Conservation (phyloP, 2,888 invertebrate species). For the Heteromyza rotundicornis region DNA sequence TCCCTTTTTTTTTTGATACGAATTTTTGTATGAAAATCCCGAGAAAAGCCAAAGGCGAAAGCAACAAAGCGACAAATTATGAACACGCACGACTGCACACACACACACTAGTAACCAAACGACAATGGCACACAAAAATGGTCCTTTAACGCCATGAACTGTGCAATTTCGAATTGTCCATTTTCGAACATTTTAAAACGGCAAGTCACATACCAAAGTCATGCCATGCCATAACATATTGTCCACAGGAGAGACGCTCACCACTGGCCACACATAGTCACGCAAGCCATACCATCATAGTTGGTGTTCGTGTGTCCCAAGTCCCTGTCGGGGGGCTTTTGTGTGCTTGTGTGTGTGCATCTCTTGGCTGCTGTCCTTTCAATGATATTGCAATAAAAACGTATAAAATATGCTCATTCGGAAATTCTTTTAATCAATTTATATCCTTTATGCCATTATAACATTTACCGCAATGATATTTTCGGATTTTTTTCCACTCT, state of each 20-base stretch:
- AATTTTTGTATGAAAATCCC: slow-evolving; percentile 11
- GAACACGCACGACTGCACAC: slow-evolving; percentile 22
- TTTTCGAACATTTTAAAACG: slow-evolving; percentile 1
- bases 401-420: slow-evolving; percentile 27
- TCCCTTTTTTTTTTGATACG: background rate
- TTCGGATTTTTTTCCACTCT: no score
- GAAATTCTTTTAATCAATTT: slow-evolving; percentile 30
- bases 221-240: slow-evolving; percentile 9
- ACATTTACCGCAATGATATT: no score
- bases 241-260: background rate
- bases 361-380: no score
- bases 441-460: slow-evolving; percentile 14
- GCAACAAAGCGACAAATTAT: slow-evolving; percentile 30
- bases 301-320: background rate
- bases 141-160: background rate
- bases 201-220: background rate
- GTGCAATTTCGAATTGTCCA: background rate
- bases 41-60: slow-evolving; percentile 8
- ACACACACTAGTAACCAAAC: background rate
- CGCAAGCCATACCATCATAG: background rate
- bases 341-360: no score
- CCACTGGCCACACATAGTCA: background rate
- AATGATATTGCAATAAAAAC: slow-evolving; percentile 30
- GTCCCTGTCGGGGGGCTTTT: no score
- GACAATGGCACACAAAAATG: background rate